phyloP scores from a whole-genome alignment of 2,113 vertebrate species.

The Blennius ocellaris region DNA sequence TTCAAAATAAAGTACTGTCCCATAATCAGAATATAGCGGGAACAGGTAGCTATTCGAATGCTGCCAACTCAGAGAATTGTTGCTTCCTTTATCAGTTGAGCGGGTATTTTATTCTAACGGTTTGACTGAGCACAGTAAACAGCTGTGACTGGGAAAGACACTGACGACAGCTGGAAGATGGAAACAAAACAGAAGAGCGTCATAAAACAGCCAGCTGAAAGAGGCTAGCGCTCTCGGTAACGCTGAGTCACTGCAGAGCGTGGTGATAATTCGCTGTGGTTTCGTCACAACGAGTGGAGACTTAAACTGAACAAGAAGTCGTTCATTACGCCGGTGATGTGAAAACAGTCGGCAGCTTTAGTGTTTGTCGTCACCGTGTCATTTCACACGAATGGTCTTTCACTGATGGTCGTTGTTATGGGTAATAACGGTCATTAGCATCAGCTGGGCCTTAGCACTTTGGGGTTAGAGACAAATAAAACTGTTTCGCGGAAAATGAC shows the following conservation, averaged over 20 bases:
- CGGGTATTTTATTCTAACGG: no score
- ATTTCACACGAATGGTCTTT: not conserved
- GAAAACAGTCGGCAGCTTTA: not conserved
- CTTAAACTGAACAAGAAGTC: no score
- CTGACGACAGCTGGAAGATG: not conserved
- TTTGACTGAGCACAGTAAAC: no score
- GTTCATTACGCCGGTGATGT: no score
- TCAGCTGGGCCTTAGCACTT: slow-evolving; percentile 22
- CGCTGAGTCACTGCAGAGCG: not conserved
- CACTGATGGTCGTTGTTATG: not conserved
- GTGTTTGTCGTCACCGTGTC: not conserved
- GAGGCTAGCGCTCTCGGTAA: not conserved
- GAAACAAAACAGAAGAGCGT: not conserved
- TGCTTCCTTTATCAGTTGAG: no score
- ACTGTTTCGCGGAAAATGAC: no score
- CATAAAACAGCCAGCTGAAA: not conserved
- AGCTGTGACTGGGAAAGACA: no score
- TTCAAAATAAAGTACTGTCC: no score
- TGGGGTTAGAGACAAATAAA: no score
- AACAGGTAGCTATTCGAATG: no score
- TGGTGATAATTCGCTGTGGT: not conserved
- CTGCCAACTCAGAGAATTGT: no score
- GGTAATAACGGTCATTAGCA: slow-evolving; percentile 5
- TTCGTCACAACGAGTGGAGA: not conserved
- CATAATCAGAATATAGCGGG: no score